phyloP scores from a whole-genome alignment of 2,888 invertebrate genomes.

The Saturnia pavonia region DNA sequence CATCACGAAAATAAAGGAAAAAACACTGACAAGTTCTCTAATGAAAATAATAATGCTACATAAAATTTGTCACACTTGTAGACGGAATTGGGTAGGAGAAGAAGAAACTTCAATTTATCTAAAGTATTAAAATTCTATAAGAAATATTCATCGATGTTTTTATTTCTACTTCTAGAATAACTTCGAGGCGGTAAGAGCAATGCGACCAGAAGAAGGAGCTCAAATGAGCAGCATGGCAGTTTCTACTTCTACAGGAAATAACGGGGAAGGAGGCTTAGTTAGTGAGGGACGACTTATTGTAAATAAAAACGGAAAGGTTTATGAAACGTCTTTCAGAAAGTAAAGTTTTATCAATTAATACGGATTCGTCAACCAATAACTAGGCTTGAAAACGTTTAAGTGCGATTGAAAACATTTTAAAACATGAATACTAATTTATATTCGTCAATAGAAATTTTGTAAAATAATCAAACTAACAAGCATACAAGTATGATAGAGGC shows the following conservation, averaged over 20 bases:
- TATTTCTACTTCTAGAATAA: background rate
- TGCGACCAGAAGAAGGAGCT: background rate
- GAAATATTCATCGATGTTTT: too few species aligned
- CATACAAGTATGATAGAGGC: background rate
- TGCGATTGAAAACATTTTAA: background rate
- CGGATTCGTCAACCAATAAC: background rate
- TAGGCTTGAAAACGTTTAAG: background rate
- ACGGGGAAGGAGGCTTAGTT: background rate
- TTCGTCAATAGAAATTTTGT: background rate
- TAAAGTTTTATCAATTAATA: background rate
- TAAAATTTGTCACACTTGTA: background rate
- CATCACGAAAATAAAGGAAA: background rate
- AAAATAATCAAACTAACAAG: background rate
- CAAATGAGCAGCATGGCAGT: slow-evolving; percentile 8
- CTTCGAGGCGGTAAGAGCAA: background rate
- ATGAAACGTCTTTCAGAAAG: slow-evolving; percentile 3
- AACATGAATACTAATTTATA: background rate
- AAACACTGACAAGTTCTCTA: background rate
- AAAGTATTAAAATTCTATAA: too few species aligned
- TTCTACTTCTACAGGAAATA: background rate
- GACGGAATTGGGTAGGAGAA: background rate
- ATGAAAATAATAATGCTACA: background rate
- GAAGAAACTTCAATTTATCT: too few species aligned
- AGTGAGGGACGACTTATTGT: background rate
- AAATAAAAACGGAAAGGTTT: slow-evolving; percentile 13